Base-by-base conservation (phyloP, 2,113 vertebrate species). In the Leptodactylus fuscus region DNA sequence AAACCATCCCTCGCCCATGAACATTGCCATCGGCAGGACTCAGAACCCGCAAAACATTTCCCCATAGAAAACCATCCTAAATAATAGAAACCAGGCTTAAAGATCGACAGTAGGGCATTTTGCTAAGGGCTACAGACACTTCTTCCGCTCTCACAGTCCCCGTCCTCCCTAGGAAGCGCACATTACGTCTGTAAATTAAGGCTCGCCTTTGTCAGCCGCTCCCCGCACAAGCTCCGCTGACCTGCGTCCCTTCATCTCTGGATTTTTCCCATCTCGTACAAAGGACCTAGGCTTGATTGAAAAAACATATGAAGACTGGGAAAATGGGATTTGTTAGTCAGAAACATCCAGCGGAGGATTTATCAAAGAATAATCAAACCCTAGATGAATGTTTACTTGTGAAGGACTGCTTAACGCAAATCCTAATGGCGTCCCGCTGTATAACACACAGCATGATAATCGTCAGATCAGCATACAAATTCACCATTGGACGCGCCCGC, bases 391-490 rank as follows among this genome's bases (percentile, higher is more conserved):
- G 58, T 81, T 81, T 81, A 81, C 58, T 58, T 58, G 49, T 53
- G 34, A 79, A 79, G 20, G 51, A 3, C 12, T 9, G 20, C 36
- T 67, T 27, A 81, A n/a, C 77, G 29, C 55, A 80, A 44, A 80
- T 62, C 44, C 36, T 60, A 80, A 80, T 62, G 77, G 55, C 77
- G 20, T 10, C 77, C 77, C 38, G 53, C 53, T 62, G 76, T 38
- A 62, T 9, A 27, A 41, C 77, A 44, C 77, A 62, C 77, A 79
- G 77, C 77, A 20, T 44, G 77, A 62, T 62, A 44, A 60, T 44
- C 55, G 36, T 58, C 77, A 80, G 38, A 80, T 60, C 53, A 80
- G 77, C 29, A 79, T 58, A 79, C 76, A 79, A 58, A 79, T n/a
- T 38, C 76, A 58, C 77, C 38, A 0, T 20, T 36, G 51, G 76